A percentile compares a stretch with the other conserved stretches of the same genome.
These are phyloP conservation scores for Aplodontia rufa DNA, from an alignment of 2,113 vertebrate genomes.

Conservation along the genomic window DNA sequence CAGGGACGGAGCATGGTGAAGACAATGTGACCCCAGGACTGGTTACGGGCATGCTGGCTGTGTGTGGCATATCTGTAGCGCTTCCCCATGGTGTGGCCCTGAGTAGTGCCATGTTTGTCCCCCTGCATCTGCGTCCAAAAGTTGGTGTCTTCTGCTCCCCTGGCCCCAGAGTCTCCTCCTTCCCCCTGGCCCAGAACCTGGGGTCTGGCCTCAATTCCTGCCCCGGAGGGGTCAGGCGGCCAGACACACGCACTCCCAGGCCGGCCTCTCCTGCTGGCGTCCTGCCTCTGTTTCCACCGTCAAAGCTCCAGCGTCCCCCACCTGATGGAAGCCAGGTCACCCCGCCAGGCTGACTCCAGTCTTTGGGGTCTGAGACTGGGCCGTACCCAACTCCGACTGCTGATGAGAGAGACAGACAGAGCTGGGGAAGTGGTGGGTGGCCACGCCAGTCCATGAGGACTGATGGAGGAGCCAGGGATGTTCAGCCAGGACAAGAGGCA, in stretches of 20 bases:
- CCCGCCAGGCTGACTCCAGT: conserved; percentile 44
- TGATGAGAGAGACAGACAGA: conserved; percentile 66
- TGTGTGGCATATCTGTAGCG: neutral
- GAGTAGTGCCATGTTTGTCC: neutral
- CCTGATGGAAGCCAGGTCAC: neutral
- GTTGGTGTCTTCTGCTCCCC: too few species aligned
- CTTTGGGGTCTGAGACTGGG: conserved; percentile 55
- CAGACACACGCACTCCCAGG: neutral
- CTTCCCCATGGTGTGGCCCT: neutral
- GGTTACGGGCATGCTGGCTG: rapidly evolving
- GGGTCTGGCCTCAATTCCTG: neutral
- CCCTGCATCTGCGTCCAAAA: neutral
- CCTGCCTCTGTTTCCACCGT: neutral
- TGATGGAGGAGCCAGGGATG: neutral
- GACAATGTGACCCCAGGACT: neutral
- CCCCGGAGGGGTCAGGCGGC: neutral
- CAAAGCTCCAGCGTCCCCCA: neutral
- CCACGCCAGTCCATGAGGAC: conserved; percentile 11
- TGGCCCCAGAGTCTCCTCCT: neutral
- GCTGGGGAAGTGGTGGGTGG: conserved; percentile 62
- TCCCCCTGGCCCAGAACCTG: neutral
- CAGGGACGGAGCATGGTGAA: neutral
- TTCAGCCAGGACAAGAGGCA: conserved; percentile 30
- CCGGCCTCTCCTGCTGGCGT: neutral
- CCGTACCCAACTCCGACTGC: neutral